Conservation (phyloP, 2,113 vertebrate genomes). For the Platysternon megacephalum region DNA sequence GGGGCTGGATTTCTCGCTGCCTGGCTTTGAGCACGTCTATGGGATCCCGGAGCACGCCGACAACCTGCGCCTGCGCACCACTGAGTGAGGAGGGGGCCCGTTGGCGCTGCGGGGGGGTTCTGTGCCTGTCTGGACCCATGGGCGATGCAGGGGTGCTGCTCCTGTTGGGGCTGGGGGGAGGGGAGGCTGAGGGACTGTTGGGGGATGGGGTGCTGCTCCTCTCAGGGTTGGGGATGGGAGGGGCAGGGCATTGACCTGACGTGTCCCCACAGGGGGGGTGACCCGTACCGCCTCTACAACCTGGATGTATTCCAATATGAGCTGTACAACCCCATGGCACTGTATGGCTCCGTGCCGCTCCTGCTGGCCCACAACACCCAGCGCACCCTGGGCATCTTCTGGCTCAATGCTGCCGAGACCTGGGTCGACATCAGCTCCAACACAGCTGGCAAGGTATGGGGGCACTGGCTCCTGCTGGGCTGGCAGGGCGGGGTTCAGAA, state of each 20-base stretch:
- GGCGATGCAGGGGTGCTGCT: too few relatives aligned
- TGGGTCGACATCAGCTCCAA: conserved; percentile 96
- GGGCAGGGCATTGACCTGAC: background rate
- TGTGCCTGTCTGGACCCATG: background rate
- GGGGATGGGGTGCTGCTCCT: background rate
- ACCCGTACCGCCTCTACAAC: conserved; percentile 93
- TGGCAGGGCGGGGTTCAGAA: background rate
- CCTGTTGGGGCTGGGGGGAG: background rate
- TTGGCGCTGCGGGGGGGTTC: background rate
- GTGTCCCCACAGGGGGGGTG: conserved; percentile 81
- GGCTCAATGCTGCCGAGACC: conserved; percentile 95
- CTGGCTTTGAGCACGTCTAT: conserved; percentile 91
- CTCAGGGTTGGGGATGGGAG: background rate
- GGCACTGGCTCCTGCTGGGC: background rate
- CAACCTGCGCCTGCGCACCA: conserved; percentile 86
- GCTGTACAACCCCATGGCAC: conserved; percentile 90
- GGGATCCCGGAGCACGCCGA: conserved; percentile 96
- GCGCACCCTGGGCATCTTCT: conserved; percentile 90
- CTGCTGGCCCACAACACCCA: conserved; percentile 87
- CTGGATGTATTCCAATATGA: conserved; percentile 97
- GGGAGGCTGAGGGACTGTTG: background rate
- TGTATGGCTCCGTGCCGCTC: conserved; percentile 91
- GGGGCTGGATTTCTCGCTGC: conserved; percentile 92
- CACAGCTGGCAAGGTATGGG: conserved; percentile 88
- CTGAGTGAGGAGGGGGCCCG: conserved; percentile 82